Percentiles rank a stretch among this genome's conserved stretches.
These are phyloP conservation scores for Oophaga pumilio DNA, from an alignment of 2,113 vertebrate species.

Conservation along the genomic window DNA sequence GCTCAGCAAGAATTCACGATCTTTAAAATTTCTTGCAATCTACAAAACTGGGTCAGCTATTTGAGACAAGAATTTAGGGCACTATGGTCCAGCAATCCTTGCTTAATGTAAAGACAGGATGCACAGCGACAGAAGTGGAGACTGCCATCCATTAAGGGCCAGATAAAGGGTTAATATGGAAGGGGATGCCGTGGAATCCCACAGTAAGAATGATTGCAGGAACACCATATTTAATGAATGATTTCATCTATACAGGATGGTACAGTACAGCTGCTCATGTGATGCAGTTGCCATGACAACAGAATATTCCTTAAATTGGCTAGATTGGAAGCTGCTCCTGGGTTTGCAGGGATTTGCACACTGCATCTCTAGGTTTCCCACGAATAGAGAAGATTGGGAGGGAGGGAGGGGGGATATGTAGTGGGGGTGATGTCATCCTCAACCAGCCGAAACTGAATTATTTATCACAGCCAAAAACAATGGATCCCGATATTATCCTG, in stretches of 20 bases:
- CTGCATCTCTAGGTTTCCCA: slow-evolving; percentile 27
- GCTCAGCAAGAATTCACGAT: not conserved
- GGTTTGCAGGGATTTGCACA: slow-evolving; percentile 17
- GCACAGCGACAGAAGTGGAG: not conserved
- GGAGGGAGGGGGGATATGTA: not conserved
- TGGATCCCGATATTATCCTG: not conserved
- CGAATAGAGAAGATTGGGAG: slow-evolving; percentile 20
- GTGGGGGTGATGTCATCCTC: slow-evolving; percentile 62
- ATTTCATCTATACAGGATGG: slow-evolving; percentile 69
- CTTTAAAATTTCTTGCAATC: not conserved
- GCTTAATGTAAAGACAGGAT: not conserved
- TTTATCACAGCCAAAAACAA: slow-evolving; percentile 48
- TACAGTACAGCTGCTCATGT: slow-evolving; percentile 61
- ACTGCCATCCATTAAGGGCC: not conserved
- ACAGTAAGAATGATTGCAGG: slow-evolving; percentile 51
- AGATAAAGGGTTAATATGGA: slow-evolving; percentile 46
- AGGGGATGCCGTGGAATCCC: slow-evolving; percentile 52
- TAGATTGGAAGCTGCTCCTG: slow-evolving; percentile 56
- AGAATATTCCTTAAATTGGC: slow-evolving; percentile 69
- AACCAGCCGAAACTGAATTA: slow-evolving; percentile 56
- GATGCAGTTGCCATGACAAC: slow-evolving; percentile 79
- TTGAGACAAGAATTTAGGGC: slow-evolving; percentile 9
- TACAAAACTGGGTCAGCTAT: slow-evolving; percentile 38
- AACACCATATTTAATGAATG: slow-evolving; percentile 59
- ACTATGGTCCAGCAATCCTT: not conserved